Evolutionary conservation across 2,888 invertebrate species (phyloP).

Genomic region (Tetropium fuscum): DNA sequence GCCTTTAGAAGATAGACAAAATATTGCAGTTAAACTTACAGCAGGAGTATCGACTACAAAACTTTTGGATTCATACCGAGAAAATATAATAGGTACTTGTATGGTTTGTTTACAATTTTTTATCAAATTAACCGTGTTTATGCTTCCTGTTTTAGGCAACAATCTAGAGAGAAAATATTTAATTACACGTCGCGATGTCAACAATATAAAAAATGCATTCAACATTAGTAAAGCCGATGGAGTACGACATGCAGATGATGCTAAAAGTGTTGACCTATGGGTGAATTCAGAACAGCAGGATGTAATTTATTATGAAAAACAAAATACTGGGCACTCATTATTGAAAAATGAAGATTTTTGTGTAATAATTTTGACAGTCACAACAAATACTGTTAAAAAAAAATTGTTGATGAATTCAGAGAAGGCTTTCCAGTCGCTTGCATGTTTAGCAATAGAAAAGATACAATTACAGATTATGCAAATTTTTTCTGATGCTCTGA

Average conservation of each 20-base stretch:
- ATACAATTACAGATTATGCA: too few relatives aligned
- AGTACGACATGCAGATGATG: conserved; percentile 7
- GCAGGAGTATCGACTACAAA: conserved; percentile 12
- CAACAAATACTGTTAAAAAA: too few relatives aligned
- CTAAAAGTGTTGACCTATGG: conserved; percentile 2
- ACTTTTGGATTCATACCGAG: conserved; percentile 19
- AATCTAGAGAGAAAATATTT: conserved; percentile 4
- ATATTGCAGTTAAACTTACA: conserved; percentile 16
- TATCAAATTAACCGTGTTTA: neutral
- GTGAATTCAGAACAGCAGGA: neutral
- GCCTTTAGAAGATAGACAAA: conserved; percentile 8
- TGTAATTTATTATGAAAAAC: conserved; percentile 12
- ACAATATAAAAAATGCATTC: conserved; percentile 11
- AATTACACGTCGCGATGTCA: conserved; percentile 2
- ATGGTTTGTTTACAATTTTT: neutral
- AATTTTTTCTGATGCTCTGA: too few relatives aligned
- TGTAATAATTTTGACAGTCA: too few relatives aligned
- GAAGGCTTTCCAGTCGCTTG: too few relatives aligned
- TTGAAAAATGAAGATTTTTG: too few relatives aligned
- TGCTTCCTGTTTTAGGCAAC: conserved; percentile 6
- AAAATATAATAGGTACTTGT: conserved; percentile 10
- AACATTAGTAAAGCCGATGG: conserved; percentile 7
- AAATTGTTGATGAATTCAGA: too few relatives aligned
- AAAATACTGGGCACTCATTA: too few relatives aligned
- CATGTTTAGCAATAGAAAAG: too few relatives aligned